Conservation (phyloP, 2,888 invertebrate species). For the Mongoloraphidia duomilia region DNA sequence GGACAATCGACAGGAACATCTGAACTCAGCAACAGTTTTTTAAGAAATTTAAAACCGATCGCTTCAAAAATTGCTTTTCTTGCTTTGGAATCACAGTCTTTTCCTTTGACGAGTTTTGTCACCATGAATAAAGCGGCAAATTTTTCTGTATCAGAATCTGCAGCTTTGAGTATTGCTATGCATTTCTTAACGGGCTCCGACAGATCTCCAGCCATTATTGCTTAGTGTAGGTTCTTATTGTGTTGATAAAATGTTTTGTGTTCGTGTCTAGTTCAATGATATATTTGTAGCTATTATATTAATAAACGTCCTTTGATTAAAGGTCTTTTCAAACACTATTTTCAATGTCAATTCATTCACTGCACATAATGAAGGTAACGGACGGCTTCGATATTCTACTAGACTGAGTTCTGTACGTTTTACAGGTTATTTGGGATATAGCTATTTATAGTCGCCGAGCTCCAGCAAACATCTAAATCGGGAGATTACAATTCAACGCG, state of each 20-base stretch:
- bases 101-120: slow-evolving; percentile 74
- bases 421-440: too few relatives aligned
- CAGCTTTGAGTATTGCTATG: slow-evolving; percentile 61
- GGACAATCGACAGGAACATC: slow-evolving; percentile 78
- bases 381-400: too few relatives aligned
- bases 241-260: slow-evolving; percentile 4
- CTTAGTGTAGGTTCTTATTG: slow-evolving; percentile 15
- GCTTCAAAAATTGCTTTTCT: slow-evolving; percentile 75
- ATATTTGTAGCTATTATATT: background rate
- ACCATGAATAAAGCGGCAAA: slow-evolving; percentile 86
- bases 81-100: slow-evolving; percentile 58
- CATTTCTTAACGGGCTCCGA: slow-evolving; percentile 78
- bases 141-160: slow-evolving; percentile 77
- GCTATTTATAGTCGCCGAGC: background rate
- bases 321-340: too few relatives aligned
- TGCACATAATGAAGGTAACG: too few relatives aligned
- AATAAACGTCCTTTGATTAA: background rate
- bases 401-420: too few relatives aligned
- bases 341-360: too few relatives aligned
- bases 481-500: background rate
- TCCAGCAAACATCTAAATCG: background rate
- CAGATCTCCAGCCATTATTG: slow-evolving; percentile 29
- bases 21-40: slow-evolving; percentile 59
- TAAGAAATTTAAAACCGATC: slow-evolving; percentile 76
- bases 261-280: background rate